Conservation (phyloP, 2,113 vertebrate genomes). For the Naja naja region DNA sequence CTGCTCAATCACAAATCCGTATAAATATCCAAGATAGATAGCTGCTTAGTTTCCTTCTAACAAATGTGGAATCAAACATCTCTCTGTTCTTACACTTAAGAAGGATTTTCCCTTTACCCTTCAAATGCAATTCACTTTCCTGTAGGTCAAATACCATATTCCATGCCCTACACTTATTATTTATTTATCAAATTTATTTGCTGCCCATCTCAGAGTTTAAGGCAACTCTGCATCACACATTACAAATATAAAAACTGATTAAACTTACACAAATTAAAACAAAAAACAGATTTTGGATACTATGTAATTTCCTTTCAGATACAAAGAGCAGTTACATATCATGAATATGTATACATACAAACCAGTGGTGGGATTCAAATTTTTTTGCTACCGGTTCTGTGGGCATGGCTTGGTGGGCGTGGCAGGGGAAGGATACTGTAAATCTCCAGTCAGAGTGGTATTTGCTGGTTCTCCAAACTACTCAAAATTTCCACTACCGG, state of each 20-base stretch:
- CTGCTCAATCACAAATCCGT: neutral
- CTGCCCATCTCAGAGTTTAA: neutral
- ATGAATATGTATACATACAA: neutral
- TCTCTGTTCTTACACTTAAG: neutral
- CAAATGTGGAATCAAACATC: neutral
- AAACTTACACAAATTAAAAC: neutral
- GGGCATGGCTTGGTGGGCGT: too few relatives aligned
- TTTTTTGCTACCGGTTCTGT: too few relatives aligned
- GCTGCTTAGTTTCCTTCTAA: neutral
- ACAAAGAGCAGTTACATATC: neutral
- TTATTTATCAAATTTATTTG: neutral
- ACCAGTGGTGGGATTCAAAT: too few relatives aligned
- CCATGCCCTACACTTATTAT: neutral
- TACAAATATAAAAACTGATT: neutral
- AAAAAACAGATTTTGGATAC: neutral
- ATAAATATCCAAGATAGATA: neutral
- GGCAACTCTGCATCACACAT: neutral
- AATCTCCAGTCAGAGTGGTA: too few relatives aligned
- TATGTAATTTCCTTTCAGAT: neutral
- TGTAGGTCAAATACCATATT: neutral
- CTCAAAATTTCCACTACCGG: too few relatives aligned
- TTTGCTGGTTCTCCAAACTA: too few relatives aligned
- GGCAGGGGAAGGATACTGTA: too few relatives aligned
- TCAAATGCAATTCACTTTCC: neutral
- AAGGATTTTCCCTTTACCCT: neutral